Evolutionary conservation across 2,113 vertebrate genomes (phyloP).

Genomic region (Crotophaga sulcirostris): DNA sequence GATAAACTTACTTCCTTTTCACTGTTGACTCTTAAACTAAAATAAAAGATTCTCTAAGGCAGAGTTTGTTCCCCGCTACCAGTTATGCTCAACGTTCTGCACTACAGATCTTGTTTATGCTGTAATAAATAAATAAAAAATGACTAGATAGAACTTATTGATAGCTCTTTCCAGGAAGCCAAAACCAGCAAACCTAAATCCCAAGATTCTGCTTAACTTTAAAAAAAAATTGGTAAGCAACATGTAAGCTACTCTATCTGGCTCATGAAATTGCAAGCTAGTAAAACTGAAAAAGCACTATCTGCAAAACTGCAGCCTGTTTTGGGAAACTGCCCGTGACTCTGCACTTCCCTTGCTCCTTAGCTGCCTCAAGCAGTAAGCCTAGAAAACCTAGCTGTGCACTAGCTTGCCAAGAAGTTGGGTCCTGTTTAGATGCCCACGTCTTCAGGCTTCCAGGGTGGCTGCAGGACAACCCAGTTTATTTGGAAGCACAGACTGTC

Average conservation of each 20-base stretch:
- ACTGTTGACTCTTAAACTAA: neutral
- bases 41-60: neutral
- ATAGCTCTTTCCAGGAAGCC: neutral
- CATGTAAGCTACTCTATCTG: neutral
- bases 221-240: neutral
- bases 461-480: neutral
- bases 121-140: neutral
- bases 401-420: neutral
- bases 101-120: neutral
- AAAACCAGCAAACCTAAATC: neutral
- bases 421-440: neutral
- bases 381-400: neutral
- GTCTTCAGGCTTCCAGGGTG: neutral
- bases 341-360: neutral
- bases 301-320: neutral
- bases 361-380: neutral
- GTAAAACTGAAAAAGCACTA: neutral
- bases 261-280: neutral
- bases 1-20: neutral
- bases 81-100: neutral
- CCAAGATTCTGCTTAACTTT: neutral
- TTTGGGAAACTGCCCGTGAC: neutral
- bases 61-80: neutral
- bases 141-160: neutral
- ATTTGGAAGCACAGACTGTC: neutral